Evolutionary conservation across 2,113 vertebrate species (phyloP).

Genomic region (Gavialis gangeticus): DNA sequence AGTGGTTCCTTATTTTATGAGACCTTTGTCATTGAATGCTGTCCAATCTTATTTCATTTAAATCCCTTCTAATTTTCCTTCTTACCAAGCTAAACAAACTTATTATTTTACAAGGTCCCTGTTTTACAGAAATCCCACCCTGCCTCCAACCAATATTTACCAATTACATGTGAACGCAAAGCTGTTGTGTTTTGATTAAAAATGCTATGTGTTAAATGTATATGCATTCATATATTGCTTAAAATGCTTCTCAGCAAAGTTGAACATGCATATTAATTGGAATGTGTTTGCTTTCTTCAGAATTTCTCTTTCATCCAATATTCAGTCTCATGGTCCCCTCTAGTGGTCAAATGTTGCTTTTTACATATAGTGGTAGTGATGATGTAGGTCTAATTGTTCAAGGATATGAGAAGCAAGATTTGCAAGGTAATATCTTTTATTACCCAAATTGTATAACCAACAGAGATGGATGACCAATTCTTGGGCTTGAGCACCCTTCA

Average conservation of each 20-base stretch:
- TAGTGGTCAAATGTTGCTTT: constrained; percentile 9
- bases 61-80: not conserved
- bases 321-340: constrained; percentile 49
- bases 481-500: too few species aligned
- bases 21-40: not conserved
- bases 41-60: not conserved
- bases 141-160: not conserved
- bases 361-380: not conserved
- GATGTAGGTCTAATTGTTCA: not conserved
- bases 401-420: fast-evolving
- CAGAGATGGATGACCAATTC: too few species aligned
- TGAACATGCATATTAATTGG: not conserved
- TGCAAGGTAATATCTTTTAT: fast-evolving
- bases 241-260: not conserved
- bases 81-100: not conserved
- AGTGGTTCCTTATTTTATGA: not conserved
- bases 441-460: too few species aligned
- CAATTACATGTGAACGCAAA: not conserved
- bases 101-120: not conserved
- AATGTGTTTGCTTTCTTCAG: not conserved
- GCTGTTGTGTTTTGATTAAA: not conserved
- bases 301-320: not conserved
- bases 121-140: not conserved
- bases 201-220: not conserved
- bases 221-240: fast-evolving